Conservation (phyloP, 2,888 invertebrate genomes). For the Sesia bembeciformis region DNA sequence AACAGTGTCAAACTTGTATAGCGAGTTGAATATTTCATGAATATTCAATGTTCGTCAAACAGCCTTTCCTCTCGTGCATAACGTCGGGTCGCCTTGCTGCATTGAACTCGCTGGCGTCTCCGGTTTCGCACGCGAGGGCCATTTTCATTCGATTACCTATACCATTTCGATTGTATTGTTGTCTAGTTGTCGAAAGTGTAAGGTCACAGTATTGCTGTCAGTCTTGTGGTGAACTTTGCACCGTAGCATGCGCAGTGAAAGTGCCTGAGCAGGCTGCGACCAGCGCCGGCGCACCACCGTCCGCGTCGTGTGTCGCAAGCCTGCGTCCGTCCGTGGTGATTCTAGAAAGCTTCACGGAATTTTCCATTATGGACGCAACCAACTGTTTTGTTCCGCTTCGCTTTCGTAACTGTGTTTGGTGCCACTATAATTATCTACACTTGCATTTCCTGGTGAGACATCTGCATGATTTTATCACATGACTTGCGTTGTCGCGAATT, state of each 20-base stretch:
- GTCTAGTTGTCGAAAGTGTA: constrained; percentile 21
- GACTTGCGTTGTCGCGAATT: neutral
- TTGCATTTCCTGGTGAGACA: constrained; percentile 7
- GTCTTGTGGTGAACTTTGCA: constrained; percentile 4
- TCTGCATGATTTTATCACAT: constrained; percentile 1
- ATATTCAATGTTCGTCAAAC: constrained; percentile 15
- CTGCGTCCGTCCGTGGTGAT: constrained; percentile 23
- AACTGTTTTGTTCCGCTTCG: constrained; percentile 22
- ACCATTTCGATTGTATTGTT: constrained; percentile 2
- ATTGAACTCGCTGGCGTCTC: constrained; percentile 8
- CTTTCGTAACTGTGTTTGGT: constrained; percentile 15
- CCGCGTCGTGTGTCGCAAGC: constrained; percentile 21
- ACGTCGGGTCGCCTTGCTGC: constrained; percentile 9
- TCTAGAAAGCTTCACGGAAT: constrained; percentile 62
- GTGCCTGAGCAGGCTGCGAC: constrained; percentile 30
- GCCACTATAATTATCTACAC: constrained; percentile 1
- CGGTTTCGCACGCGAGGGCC: constrained; percentile 6
- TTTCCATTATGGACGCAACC: constrained; percentile 29
- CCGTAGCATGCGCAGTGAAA: constrained; percentile 48
- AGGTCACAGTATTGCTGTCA: constrained; percentile 19
- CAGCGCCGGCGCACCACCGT: constrained; percentile 16
- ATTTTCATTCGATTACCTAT: neutral
- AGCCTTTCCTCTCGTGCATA: constrained; percentile 13
- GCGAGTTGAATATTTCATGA: constrained; percentile 11
- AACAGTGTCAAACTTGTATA: constrained; percentile 10